Percentiles rank a stretch among this genome's conserved stretches.
phyloP scores from a whole-genome alignment of 2,113 vertebrate genomes.

The Trinectes maculatus region DNA sequence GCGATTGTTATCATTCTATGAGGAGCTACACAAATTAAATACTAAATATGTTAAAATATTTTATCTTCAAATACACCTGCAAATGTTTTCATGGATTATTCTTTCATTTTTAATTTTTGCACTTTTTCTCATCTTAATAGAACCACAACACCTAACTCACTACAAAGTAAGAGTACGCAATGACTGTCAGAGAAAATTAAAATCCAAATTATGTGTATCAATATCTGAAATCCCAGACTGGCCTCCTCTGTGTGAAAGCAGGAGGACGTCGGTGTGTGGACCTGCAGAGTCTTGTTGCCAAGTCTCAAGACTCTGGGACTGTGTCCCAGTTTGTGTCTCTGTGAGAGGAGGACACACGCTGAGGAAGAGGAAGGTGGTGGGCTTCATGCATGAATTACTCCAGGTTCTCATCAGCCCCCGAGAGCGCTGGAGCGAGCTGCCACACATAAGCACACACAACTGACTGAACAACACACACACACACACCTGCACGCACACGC shows the following conservation, averaged over 20 bases:
- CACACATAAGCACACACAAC: slow-evolving; percentile 35
- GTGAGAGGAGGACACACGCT: slow-evolving; percentile 27
- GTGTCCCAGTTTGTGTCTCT: slow-evolving; percentile 13
- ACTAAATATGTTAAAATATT: too few relatives aligned
- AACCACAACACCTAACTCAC: too few relatives aligned
- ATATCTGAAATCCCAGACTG: slow-evolving; percentile 11
- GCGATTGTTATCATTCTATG: background rate
- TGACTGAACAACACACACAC: slow-evolving; percentile 8
- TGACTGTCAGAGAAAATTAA: background rate
- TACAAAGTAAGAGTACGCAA: too few relatives aligned
- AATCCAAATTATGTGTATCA: slow-evolving; percentile 1
- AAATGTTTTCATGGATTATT: too few relatives aligned
- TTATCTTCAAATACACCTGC: too few relatives aligned
- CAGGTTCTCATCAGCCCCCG: slow-evolving; percentile 63
- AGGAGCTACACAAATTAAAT: too few relatives aligned
- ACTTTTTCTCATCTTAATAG: too few relatives aligned
- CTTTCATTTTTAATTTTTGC: too few relatives aligned
- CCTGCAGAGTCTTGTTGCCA: slow-evolving; percentile 7
- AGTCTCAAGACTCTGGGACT: slow-evolving; percentile 29
- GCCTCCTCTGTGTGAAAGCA: background rate
- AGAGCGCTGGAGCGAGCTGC: slow-evolving; percentile 48
- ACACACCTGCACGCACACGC: background rate
- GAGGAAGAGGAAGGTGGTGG: slow-evolving; percentile 33
- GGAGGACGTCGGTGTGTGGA: slow-evolving; percentile 13
- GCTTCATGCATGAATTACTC: slow-evolving; percentile 62